Base-by-base conservation (phyloP, 1,140 invertebrate genomes). In the Lucilia sericata region DNA sequence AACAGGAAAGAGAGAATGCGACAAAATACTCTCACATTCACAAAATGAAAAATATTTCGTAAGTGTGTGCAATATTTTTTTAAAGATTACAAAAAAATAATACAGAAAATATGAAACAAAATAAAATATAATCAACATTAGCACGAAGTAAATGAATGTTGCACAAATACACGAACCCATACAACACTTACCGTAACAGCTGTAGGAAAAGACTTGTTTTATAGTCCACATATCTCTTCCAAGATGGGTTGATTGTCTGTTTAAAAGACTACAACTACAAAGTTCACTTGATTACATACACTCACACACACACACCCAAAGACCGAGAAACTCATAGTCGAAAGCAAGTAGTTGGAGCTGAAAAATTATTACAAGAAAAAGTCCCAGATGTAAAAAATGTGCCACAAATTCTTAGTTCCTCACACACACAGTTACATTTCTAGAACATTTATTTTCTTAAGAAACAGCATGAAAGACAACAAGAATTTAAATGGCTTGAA, bases 321-420 rank as follows among this genome's bases (percentile, higher is more conserved):
- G 36, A n/a, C n/a, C n/a, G 36, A 36, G 36, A 36, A 36, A 36
- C 36, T 7, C 49, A 10, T 1, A 55, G 4, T 7, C 49, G 17
- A 55, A 55, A 55, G 5, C 51, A 55, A 42, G 19, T 7, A 70
- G 21, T 70, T 19, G 65, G 8, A 70, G 65, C 14, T n/a, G 55
- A 42, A 21, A 70, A n/a, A 70, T 21, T 8, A 70, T 70, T 70
- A 70, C 65, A 70, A 21, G 65, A 25, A 49, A 80, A 80, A 89
- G 87, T 88, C 88, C 89, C 88, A 89, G 88, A 89, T 89, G 88
- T 89, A 85, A 89, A 87, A 89, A 89, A 89, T 89, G 88, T 87
- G 87, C 88, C 89, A 87, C 88, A 70, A 70, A 70, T 55, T 55
- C 60, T 21, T 70, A 9, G 5, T 19, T 70, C 5, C 65, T 19